Percentiles rank a stretch among this genome's conserved stretches.
Conservation (phyloP, 1,140 invertebrate genomes). For the Drosophila pseudoobscura region DNA sequence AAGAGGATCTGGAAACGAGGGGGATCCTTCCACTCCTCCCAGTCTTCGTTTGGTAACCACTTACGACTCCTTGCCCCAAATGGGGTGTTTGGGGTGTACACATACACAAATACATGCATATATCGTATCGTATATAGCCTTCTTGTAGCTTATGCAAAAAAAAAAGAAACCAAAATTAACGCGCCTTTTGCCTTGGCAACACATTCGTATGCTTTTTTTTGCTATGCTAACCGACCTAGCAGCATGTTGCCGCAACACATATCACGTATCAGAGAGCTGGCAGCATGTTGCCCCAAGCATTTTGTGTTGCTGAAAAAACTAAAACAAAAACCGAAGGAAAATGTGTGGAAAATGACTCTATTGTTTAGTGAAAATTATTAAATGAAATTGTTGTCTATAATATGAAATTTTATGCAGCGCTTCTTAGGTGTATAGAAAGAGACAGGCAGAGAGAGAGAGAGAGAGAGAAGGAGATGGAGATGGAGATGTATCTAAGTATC, state of each 20-base stretch:
- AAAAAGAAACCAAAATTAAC: slow-evolving; percentile 24
- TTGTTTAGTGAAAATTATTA: slow-evolving; percentile 67
- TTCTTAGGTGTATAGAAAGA: slow-evolving; percentile 54
- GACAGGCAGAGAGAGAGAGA: no score
- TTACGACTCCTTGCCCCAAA: background rate
- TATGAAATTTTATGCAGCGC: slow-evolving; percentile 69
- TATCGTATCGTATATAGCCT: slow-evolving; percentile 4
- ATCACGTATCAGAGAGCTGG: slow-evolving; percentile 31
- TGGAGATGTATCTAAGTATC: background rate
- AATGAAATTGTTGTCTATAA: slow-evolving; percentile 73
- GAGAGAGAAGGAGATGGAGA: background rate
- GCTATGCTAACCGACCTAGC: slow-evolving; percentile 50
- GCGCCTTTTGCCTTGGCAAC: slow-evolving; percentile 59
- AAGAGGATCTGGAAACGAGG: background rate
- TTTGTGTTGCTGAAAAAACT: slow-evolving; percentile 55
- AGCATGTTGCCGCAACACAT: slow-evolving; percentile 52
- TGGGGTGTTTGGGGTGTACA: background rate
- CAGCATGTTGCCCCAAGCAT: slow-evolving; percentile 50
- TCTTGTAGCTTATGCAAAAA: slow-evolving; percentile 32
- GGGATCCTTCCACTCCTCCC: slow-evolving; percentile 9
- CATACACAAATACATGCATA: no score
- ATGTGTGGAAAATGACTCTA: slow-evolving; percentile 13
- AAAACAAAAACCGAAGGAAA: slow-evolving; percentile 23
- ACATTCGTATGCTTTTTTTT: slow-evolving; percentile 52
- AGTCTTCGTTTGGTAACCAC: slow-evolving; percentile 14